Percentiles rank a stretch among this genome's conserved stretches.
phyloP scores from a whole-genome alignment of 1,140 invertebrate species.

The Drosophila saltans region DNA sequence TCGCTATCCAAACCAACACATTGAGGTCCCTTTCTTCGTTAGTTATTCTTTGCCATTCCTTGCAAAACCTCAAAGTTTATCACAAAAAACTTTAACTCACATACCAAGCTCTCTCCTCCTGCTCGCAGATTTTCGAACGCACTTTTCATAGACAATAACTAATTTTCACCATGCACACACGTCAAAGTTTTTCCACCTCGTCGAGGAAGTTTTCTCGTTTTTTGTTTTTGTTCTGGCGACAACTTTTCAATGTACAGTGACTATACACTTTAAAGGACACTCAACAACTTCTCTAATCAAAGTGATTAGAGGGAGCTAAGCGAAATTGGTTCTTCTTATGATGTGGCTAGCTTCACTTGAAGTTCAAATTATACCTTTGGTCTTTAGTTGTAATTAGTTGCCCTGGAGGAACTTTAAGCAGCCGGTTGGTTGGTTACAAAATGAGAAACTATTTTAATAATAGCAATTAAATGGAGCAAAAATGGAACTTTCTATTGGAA shows the following conservation, averaged over 20 bases:
- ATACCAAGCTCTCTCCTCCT: not conserved
- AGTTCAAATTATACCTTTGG: slow-evolving; percentile 45
- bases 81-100: slow-evolving; percentile 41
- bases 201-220: too few relatives aligned
- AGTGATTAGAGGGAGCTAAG: not conserved
- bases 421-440: too few relatives aligned
- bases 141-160: slow-evolving; percentile 43
- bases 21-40: slow-evolving; percentile 22
- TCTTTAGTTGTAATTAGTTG: slow-evolving; percentile 11
- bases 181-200: slow-evolving; percentile 35
- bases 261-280: slow-evolving; percentile 32
- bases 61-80: slow-evolving; percentile 41
- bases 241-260: slow-evolving; percentile 44
- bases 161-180: slow-evolving; percentile 52
- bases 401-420: too few relatives aligned
- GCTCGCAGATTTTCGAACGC: slow-evolving; percentile 11
- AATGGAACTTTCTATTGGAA: too few relatives aligned
- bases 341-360: slow-evolving; percentile 20
- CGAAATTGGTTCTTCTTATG: not conserved
- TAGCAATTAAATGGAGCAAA: not conserved
- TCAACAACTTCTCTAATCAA: not conserved
- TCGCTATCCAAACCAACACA: slow-evolving; percentile 33
- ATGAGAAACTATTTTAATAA: not conserved
- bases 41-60: not conserved
- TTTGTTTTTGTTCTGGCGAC: slow-evolving; percentile 28